A percentile compares a stretch with the other conserved stretches of the same genome.
phyloP scores from a whole-genome alignment of 2,797 vertebrate genomes.

The Lacerta agilis region DNA sequence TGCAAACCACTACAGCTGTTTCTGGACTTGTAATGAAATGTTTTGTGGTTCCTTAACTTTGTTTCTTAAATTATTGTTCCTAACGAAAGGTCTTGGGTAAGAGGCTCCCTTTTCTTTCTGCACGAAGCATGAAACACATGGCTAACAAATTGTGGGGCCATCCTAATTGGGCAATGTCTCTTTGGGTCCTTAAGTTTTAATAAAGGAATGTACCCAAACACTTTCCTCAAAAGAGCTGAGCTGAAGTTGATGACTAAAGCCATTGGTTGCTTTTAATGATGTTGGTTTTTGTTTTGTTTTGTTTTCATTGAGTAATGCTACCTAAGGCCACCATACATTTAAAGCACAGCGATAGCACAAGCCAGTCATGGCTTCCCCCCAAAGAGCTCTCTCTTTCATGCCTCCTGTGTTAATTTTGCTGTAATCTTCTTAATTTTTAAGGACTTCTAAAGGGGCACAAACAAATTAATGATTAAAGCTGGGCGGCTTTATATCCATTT shows the following conservation, averaged over 20 bases:
- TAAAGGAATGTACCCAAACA: constrained; percentile 33
- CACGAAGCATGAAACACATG: not conserved
- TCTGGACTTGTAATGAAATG: not conserved
- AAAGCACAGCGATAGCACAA: too few relatives aligned
- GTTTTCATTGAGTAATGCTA: not conserved
- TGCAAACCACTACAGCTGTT: fast-evolving
- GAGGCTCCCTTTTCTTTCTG: fast-evolving
- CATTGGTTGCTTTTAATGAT: not conserved
- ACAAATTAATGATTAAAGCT: constrained; percentile 52
- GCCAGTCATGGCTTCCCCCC: too few relatives aligned
- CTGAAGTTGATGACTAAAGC: fast-evolving
- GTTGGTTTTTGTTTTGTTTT: fast-evolving
- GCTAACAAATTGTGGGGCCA: not conserved
- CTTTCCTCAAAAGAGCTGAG: not conserved
- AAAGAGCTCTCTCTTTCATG: too few relatives aligned
- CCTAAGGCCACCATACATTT: too few relatives aligned
- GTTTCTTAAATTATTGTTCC: not conserved
- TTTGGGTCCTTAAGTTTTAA: not conserved
- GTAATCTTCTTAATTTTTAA: constrained; percentile 32
- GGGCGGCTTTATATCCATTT: constrained; percentile 28
- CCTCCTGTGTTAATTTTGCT: not conserved
- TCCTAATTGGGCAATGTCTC: not conserved
- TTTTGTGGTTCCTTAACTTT: not conserved
- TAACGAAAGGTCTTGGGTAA: not conserved
- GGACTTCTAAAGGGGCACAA: constrained; percentile 37